Evolutionary conservation across 2,888 invertebrate species (phyloP).

Genomic region (Nebria salina): DNA sequence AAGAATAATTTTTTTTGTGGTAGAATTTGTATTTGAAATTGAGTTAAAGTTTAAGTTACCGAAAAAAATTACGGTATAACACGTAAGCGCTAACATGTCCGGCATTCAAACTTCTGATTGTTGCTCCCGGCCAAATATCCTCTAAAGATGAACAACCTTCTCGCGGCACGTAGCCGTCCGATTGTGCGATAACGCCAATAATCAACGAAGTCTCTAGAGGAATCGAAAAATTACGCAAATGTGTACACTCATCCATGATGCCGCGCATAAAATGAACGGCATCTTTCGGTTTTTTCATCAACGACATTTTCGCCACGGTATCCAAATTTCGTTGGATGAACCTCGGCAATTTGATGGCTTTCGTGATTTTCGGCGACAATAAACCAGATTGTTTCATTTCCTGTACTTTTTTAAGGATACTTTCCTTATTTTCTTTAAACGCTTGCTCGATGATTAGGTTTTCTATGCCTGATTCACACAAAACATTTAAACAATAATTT

Average conservation of each 20-base stretch:
- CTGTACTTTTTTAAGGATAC: slow-evolving; percentile 20
- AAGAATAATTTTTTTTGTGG: slow-evolving; percentile 38
- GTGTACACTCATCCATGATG: slow-evolving; percentile 99
- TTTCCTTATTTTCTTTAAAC: background rate
- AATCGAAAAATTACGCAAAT: slow-evolving; percentile 90
- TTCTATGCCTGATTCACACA: background rate
- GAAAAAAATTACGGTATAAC: slow-evolving; percentile 85
- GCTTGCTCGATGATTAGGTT: background rate
- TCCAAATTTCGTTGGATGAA: slow-evolving; percentile 22
- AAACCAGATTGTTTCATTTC: slow-evolving; percentile 33
- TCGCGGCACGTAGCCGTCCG: slow-evolving; percentile 91
- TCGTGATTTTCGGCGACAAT: slow-evolving; percentile 24
- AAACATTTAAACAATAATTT: background rate
- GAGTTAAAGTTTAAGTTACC: slow-evolving; percentile 69
- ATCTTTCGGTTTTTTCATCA: slow-evolving; percentile 62
- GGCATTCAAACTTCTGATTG: slow-evolving; percentile 86
- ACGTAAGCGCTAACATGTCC: slow-evolving; percentile 93
- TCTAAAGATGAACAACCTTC: slow-evolving; percentile 83
- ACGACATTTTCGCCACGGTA: background rate
- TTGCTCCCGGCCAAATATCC: slow-evolving; percentile 93
- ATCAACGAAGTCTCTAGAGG: slow-evolving; percentile 90
- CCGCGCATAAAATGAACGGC: slow-evolving; percentile 95
- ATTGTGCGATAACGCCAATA: slow-evolving; percentile 88
- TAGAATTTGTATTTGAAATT: background rate
- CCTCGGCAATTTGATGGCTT: slow-evolving; percentile 10